Conservation (phyloP, 2,888 invertebrate genomes). For the Eristalis tenax region DNA sequence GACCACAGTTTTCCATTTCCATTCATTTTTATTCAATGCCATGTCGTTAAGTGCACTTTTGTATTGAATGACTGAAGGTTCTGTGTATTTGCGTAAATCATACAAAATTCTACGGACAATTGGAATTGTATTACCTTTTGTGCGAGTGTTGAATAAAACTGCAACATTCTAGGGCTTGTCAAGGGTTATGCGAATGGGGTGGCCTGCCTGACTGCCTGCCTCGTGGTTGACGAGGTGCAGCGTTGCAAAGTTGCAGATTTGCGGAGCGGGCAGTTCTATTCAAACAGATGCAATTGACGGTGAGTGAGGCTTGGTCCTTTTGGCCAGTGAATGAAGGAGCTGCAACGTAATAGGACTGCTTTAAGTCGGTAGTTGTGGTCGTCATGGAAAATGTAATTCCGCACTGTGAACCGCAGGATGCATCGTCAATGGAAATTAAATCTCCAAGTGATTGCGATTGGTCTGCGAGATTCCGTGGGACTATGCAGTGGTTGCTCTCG, state of each 20-base stretch:
- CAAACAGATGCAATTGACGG: background rate
- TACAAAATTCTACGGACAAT: slow-evolving; percentile 32
- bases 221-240: no score
- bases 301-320: background rate
- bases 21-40: slow-evolving; percentile 21
- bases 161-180: slow-evolving; percentile 3
- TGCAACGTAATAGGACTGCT: background rate
- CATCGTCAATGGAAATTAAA: background rate
- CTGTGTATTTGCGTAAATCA: slow-evolving; percentile 33
- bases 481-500: background rate
- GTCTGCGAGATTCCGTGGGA: background rate
- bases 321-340: background rate
- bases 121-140: slow-evolving; percentile 49
- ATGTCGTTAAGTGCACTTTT: slow-evolving; percentile 49
- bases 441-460: background rate
- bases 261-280: background rate
- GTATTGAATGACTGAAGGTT: slow-evolving; percentile 36
- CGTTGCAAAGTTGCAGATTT: no score
- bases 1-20: background rate
- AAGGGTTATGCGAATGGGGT: background rate
- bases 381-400: background rate
- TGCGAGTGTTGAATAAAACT: slow-evolving; percentile 37
- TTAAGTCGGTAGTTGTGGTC: background rate
- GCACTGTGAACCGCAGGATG: background rate
- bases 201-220: background rate